Conservation (phyloP, 1,140 invertebrate species). For the Drosophila tristis region DNA sequence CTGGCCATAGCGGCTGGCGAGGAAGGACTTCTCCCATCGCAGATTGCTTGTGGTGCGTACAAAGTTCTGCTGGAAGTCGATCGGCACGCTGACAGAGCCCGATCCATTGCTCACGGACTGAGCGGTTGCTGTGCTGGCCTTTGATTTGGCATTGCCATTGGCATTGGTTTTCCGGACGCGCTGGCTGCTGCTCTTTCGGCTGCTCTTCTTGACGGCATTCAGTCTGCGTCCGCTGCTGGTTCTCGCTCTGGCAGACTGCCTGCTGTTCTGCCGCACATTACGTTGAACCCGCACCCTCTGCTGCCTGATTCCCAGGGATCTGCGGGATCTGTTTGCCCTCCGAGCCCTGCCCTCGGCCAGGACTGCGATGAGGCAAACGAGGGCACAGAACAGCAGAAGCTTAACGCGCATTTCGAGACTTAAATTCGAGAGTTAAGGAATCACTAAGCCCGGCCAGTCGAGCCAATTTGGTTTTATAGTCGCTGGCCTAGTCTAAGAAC, state of each 20-base stretch:
- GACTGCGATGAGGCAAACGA: slow-evolving; percentile 34
- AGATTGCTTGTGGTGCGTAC: slow-evolving; percentile 35
- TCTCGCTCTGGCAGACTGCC: slow-evolving; percentile 10
- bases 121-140: neutral
- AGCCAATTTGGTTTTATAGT: slow-evolving; percentile 33
- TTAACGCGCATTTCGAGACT: slow-evolving; percentile 25
- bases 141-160: neutral
- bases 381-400: slow-evolving; percentile 23
- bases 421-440: slow-evolving; percentile 6
- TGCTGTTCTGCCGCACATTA: slow-evolving; percentile 1
- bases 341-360: slow-evolving; percentile 32
- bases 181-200: neutral
- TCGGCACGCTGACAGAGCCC: slow-evolving; percentile 5
- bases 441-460: slow-evolving; percentile 21
- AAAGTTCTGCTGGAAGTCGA: slow-evolving; percentile 39
- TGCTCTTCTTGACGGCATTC: slow-evolving; percentile 21
- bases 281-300: too few species aligned
- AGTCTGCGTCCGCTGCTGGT: neutral
- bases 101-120: neutral
- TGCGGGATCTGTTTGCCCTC: neutral
- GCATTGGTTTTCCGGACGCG: slow-evolving; percentile 8
- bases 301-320: neutral
- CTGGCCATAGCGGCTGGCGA: slow-evolving; percentile 27
- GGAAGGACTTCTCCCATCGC: slow-evolving; percentile 27
- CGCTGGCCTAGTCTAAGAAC: neutral